Conservation (phyloP, 2,113 vertebrate species). For the Anguilla japonica region DNA sequence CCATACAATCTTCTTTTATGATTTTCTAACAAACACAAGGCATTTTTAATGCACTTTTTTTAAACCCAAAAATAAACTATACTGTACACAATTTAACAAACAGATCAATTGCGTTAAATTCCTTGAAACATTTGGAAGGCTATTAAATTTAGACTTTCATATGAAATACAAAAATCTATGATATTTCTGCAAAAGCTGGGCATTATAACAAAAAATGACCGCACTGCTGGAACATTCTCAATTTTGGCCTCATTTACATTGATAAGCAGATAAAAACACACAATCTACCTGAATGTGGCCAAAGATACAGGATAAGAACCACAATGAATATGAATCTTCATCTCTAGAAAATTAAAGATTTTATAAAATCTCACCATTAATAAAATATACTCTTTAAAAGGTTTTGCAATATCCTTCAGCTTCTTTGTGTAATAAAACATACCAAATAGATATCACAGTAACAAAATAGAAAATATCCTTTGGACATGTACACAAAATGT, state of each 20-base stretch:
- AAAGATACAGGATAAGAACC: slow-evolving; percentile 30
- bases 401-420: slow-evolving; percentile 42
- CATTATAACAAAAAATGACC: slow-evolving; percentile 2
- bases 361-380: slow-evolving; percentile 65
- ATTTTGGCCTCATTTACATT: slow-evolving; percentile 38
- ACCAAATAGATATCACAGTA: slow-evolving; percentile 70
- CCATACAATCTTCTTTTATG: not conserved
- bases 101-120: too few species aligned
- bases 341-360: slow-evolving; percentile 64
- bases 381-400: slow-evolving; percentile 66
- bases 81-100: not conserved
- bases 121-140: not conserved
- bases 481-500: slow-evolving; percentile 50
- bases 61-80: not conserved
- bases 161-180: not conserved
- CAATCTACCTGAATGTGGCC: slow-evolving; percentile 47
- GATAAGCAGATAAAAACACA: slow-evolving; percentile 40
- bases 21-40: not conserved
- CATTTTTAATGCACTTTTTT: slow-evolving; percentile 1
- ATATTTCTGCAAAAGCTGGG: not conserved
- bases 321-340: slow-evolving; percentile 32
- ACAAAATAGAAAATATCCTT: slow-evolving; percentile 55
- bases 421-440: slow-evolving; percentile 48
- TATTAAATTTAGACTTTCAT: not conserved
- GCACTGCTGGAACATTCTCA: slow-evolving; percentile 24